Conservation (phyloP, 1,140 invertebrate genomes). For the Meloidogyne floridensis region DNA sequence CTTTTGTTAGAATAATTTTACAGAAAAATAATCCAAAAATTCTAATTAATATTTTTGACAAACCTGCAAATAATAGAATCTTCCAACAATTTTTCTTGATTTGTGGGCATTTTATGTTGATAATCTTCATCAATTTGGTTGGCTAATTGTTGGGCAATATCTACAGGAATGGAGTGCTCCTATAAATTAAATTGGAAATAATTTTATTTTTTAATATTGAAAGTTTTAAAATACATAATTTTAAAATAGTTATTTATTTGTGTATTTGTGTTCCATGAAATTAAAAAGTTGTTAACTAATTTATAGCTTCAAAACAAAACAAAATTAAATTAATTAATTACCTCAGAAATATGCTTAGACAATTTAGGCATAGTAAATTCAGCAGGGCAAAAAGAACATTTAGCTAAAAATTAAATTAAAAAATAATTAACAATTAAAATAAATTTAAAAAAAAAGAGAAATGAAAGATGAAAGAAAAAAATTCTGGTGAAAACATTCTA, state of each 20-base stretch:
- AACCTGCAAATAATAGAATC: not conserved
- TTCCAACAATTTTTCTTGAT: not conserved
- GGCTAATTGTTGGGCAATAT: conserved; percentile 4
- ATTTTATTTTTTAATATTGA: not conserved
- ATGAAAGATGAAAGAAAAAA: too few relatives aligned
- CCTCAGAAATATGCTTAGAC: not conserved
- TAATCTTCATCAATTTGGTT: conserved; percentile 8
- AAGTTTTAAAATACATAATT: too few relatives aligned
- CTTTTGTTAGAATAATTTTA: not conserved
- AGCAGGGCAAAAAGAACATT: not conserved
- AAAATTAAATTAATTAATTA: not conserved
- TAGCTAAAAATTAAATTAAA: not conserved
- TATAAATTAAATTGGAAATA: conserved; percentile 2
- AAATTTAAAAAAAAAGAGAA: not conserved
- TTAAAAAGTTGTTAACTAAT: too few relatives aligned
- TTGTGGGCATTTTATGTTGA: not conserved
- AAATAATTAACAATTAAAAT: not conserved
- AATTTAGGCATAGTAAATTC: not conserved
- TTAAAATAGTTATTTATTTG: too few relatives aligned
- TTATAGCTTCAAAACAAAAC: too few relatives aligned
- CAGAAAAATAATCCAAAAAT: too few relatives aligned
- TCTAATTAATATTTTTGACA: not conserved
- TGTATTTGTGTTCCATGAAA: too few relatives aligned
- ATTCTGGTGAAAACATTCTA: too few relatives aligned
- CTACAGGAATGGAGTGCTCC: conserved; percentile 21